These are phyloP conservation scores for Pachyramphus minor DNA, from an alignment of 2,113 vertebrate species.

Conservation along the genomic window DNA sequence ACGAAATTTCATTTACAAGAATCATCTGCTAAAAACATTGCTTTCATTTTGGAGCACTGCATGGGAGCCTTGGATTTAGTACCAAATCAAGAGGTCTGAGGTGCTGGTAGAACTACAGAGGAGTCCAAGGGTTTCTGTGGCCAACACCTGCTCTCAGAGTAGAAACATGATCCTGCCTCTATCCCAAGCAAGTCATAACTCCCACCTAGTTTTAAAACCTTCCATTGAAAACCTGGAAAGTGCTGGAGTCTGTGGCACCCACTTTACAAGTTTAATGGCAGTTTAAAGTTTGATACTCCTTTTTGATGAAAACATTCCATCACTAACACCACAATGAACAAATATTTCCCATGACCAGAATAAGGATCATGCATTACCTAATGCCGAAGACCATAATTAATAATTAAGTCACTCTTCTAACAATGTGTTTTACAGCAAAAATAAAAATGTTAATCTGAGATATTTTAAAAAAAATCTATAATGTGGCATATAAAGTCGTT, in stretches of 20 bases:
- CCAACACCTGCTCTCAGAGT: background rate
- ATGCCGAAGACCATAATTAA: background rate
- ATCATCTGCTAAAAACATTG: background rate
- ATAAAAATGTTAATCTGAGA: background rate
- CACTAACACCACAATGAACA: background rate
- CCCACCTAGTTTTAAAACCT: background rate
- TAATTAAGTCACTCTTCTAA: background rate
- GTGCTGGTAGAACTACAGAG: background rate
- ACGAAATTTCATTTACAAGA: background rate
- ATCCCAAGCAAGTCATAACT: background rate
- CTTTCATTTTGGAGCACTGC: background rate
- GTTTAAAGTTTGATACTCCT: background rate
- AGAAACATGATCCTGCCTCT: background rate
- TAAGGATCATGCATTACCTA: background rate
- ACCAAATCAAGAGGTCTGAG: background rate
- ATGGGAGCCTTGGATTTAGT: background rate
- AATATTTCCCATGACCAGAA: background rate
- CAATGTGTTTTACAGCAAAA: background rate
- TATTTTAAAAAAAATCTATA: background rate
- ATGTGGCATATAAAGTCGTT: background rate
- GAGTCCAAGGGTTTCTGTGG: background rate
- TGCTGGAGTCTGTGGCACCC: background rate
- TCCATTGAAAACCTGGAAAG: background rate
- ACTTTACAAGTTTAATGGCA: background rate
- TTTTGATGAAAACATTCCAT: background rate